Evolutionary conservation across 2,888 invertebrate genomes (phyloP), one percentile per base, ranked within the genome.

Genomic region (Tortrix viridana): DNA sequence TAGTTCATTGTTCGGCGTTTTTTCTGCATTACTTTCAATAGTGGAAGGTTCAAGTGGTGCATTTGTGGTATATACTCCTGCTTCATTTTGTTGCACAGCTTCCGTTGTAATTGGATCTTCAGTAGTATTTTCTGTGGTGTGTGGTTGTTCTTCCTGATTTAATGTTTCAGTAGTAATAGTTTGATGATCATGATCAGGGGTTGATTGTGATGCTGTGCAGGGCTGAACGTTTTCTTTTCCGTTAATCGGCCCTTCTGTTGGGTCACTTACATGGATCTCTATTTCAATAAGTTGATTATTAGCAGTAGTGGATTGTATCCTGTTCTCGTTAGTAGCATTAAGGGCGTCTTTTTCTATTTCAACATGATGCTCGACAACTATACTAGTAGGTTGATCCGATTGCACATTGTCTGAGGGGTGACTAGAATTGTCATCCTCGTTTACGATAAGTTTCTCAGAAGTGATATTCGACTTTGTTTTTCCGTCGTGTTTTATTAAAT

Each of bases 401-500:
- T 58, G 62, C 44, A 55, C 46, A 5, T 49, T 46, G n/a, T 50
- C 55, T 2, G 56, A 6, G 18, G 32, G 12, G 20, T 49, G 16
- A 49, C 14, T 50, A 9, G 23, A 26, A 48, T 48, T 41, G 12
- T 62, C 50, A 41, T 65, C 26, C 41, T 58, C 61, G 18, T 20
- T 54, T 49, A 54, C 49, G 16, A 65, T 49, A 9, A 57, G 58
- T 38, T 61, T 65, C 14, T 49, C 65, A 7, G 69, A 60, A 7
- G 62, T 44, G 49, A 53, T 47, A 23, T 53, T 52, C 12, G 53
- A 47, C 18, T 41, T 44, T 16, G 52, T 58, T 64, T 47, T 68
- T 56, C 50, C 58, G 62, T 50, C 56, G 63, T 9, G 68, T 52
- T 41, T 69, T 64, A 26, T 66, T 52, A 46, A 69, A 66, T 62